Percentiles rank a stretch among this genome's conserved stretches.
These are phyloP conservation scores for Nematostella vectensis DNA, from an alignment of 92 coral and sea anemone genomes.

Conservation along the genomic window DNA sequence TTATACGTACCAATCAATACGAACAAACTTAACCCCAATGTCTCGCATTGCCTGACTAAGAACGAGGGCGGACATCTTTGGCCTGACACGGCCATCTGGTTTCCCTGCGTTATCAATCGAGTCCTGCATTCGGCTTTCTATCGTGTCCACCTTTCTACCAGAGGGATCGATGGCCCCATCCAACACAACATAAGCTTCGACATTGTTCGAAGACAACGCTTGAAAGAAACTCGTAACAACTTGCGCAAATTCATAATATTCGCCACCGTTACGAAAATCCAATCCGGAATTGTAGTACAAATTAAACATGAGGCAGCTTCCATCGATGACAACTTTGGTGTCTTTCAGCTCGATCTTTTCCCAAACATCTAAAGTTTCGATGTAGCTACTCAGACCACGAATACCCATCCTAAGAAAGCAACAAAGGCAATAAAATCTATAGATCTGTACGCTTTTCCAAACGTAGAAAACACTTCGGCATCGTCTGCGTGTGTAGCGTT, in stretches of 20 bases:
- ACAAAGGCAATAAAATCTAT: too few species aligned
- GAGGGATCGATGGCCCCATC: constrained; percentile 68
- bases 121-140: constrained; percentile 26
- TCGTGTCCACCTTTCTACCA: constrained; percentile 58
- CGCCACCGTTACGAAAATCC: constrained; percentile 69
- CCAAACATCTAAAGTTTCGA: constrained; percentile 49
- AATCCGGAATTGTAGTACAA: constrained; percentile 37
- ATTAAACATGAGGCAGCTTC: constrained; percentile 42
- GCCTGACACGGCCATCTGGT: constrained; percentile 22
- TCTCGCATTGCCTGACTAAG: constrained; percentile 32
- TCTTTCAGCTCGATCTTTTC: constrained; percentile 24
- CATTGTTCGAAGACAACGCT: constrained; percentile 33
- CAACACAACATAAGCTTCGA: constrained; percentile 55
- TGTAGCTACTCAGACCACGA: constrained; percentile 54
- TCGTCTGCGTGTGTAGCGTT: too few species aligned
- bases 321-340: constrained; percentile 74
- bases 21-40: constrained; percentile 41
- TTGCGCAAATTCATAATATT: constrained; percentile 51
- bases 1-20: constrained; percentile 90
- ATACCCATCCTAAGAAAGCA: constrained; percentile 92
- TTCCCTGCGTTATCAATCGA: constrained; percentile 18
- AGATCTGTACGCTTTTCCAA: too few species aligned
- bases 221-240: constrained; percentile 45
- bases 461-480: too few species aligned
- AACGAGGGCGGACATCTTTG: constrained; percentile 29